Evolutionary conservation across 2,113 vertebrate species (phyloP).

Genomic region (Electrona antarctica): DNA sequence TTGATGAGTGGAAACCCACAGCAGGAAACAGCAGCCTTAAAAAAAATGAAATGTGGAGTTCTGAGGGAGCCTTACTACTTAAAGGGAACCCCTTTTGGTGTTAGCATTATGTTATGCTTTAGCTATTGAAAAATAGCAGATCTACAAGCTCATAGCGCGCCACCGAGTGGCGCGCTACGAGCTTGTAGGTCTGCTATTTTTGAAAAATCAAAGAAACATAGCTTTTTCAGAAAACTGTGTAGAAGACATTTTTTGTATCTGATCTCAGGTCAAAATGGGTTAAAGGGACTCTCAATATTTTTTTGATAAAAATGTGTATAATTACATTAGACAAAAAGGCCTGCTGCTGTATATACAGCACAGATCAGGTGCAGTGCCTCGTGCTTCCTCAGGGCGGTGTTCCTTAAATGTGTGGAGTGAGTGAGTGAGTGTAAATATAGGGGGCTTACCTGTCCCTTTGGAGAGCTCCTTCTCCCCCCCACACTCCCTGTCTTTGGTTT

Average conservation of each 20-base stretch:
- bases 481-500: slow-evolving; percentile 92
- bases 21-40: slow-evolving; percentile 19
- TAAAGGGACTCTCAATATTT: slow-evolving; percentile 36
- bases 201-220: no score
- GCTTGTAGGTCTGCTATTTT: no score
- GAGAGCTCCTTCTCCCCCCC: slow-evolving; percentile 91
- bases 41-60: slow-evolving; percentile 44
- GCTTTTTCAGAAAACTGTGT: no score
- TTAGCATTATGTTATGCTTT: no score
- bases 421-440: slow-evolving; percentile 62
- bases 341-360: slow-evolving; percentile 28
- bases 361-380: slow-evolving; percentile 40
- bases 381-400: slow-evolving; percentile 31
- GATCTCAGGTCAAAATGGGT: no score
- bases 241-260: no score
- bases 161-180: no score
- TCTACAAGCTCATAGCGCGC: no score
- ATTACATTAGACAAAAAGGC: slow-evolving; percentile 50
- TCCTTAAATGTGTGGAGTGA: slow-evolving; percentile 52
- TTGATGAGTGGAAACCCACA: slow-evolving; percentile 40
- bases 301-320: slow-evolving; percentile 55
- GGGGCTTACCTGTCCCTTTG: slow-evolving; percentile 91
- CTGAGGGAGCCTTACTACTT: slow-evolving; percentile 34
- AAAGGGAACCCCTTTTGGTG: no score
- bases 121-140: no score